phyloP scores from a whole-genome alignment of 1,140 invertebrate genomes.

The Rhagoletis zephyria region DNA sequence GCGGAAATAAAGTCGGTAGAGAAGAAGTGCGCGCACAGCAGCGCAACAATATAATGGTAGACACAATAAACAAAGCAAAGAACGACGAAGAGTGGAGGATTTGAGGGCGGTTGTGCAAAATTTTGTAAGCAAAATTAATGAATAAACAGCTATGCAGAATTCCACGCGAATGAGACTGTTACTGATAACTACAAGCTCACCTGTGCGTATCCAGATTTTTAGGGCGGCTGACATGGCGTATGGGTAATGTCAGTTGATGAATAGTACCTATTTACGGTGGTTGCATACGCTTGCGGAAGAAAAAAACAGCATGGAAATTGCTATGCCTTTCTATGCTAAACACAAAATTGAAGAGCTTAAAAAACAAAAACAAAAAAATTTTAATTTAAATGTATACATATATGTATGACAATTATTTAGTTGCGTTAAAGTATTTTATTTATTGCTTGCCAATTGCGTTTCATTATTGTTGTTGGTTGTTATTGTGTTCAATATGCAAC shows the following conservation, averaged over 20 bases:
- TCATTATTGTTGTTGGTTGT: constrained; percentile 19
- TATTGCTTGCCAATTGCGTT: neutral
- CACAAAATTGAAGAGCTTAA: too few species aligned
- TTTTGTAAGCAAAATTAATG: neutral
- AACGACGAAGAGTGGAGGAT: neutral
- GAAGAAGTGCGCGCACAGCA: neutral
- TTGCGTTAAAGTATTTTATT: neutral
- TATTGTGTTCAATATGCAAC: neutral
- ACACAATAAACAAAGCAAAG: neutral
- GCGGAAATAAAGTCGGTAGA: too few species aligned
- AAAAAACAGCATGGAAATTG: neutral
- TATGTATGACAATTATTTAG: too few species aligned
- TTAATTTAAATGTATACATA: too few species aligned
- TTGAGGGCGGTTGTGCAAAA: neutral
- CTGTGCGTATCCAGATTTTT: neutral
- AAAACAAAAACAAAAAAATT: too few species aligned
- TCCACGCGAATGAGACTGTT: neutral
- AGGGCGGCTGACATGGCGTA: neutral
- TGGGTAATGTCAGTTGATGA: neutral
- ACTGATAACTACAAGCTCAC: neutral
- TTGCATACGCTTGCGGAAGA: neutral
- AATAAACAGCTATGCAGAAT: neutral
- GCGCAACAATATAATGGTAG: neutral
- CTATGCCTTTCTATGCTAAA: too few species aligned
- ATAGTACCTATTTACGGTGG: neutral